These are phyloP conservation scores for Apotomis turbidana DNA, from an alignment of 2,888 invertebrate genomes.

Conservation along the genomic window DNA sequence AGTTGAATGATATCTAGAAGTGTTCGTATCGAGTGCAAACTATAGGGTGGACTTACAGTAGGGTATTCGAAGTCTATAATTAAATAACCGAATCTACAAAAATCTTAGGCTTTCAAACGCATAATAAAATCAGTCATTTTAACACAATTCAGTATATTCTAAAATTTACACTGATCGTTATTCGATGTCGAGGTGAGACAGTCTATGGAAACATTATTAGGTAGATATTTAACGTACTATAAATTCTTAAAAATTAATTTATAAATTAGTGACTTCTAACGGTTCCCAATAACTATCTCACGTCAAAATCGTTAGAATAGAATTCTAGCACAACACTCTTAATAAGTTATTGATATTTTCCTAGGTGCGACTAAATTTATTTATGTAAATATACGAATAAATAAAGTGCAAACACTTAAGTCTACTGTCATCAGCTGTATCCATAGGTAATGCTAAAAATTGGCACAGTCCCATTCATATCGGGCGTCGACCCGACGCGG, in stretches of 20 bases:
- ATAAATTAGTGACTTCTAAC: constrained; percentile 82
- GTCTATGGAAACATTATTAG: constrained; percentile 63
- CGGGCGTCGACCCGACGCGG: constrained; percentile 46
- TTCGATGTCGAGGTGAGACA: constrained; percentile 79
- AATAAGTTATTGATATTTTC: constrained; percentile 84
- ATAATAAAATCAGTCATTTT: constrained; percentile 84
- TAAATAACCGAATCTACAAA: constrained; percentile 78
- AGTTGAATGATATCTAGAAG: constrained; percentile 63
- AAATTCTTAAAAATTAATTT: constrained; percentile 80
- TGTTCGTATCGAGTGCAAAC: constrained; percentile 78
- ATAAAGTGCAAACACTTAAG: constrained; percentile 85
- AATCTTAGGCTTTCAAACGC: constrained; percentile 82
- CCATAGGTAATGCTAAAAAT: constrained; percentile 74
- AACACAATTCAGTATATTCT: constrained; percentile 82
- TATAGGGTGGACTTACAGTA: constrained; percentile 80
- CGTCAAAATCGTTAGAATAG: constrained; percentile 76
- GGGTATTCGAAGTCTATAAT: constrained; percentile 73
- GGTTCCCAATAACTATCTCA: constrained; percentile 73
- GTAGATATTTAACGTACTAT: constrained; percentile 69
- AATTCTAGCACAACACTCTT: constrained; percentile 84
- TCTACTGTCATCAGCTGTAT: constrained; percentile 80
- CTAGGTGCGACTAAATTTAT: constrained; percentile 84
- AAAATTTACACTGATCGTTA: constrained; percentile 81
- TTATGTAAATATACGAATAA: constrained; percentile 81
- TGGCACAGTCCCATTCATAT: constrained; percentile 81